Conservation (phyloP, 1,140 invertebrate species). For the Hydropsyche tenuis region DNA sequence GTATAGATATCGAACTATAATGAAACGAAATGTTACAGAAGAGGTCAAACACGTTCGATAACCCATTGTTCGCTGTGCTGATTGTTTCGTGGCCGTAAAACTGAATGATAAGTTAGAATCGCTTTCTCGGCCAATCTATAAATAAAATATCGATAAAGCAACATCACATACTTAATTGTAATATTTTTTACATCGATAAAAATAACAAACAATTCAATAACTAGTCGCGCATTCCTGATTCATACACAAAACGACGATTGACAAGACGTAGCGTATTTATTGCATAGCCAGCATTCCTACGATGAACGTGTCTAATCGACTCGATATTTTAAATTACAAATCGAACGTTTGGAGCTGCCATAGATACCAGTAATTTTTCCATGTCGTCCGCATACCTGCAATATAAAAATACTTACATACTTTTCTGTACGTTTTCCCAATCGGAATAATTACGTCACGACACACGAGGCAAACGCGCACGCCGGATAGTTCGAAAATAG, state of each 20-base stretch:
- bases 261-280: background rate
- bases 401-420: background rate
- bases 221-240: background rate
- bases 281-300: background rate
- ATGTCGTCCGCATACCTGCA: background rate
- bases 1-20: too few relatives aligned
- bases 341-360: background rate
- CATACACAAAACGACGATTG: background rate
- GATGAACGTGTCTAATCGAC: too few relatives aligned
- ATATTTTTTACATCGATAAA: too few relatives aligned
- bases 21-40: too few relatives aligned
- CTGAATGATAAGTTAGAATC: too few relatives aligned
- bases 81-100: too few relatives aligned
- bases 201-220: too few relatives aligned
- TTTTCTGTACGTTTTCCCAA: conserved; percentile 1
- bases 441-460: background rate
- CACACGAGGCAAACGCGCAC: background rate
- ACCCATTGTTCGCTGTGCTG: background rate
- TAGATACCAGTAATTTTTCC: background rate
- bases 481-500: conserved; percentile 1
- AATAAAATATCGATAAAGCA: too few relatives aligned
- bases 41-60: conserved; percentile 5
- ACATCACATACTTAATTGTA: too few relatives aligned
- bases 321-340: background rate
- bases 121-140: too few relatives aligned